A percentile compares a stretch with the other conserved stretches of the same genome.
Conservation (phyloP, 2,888 invertebrate genomes). For the Apotomis turbidana region DNA sequence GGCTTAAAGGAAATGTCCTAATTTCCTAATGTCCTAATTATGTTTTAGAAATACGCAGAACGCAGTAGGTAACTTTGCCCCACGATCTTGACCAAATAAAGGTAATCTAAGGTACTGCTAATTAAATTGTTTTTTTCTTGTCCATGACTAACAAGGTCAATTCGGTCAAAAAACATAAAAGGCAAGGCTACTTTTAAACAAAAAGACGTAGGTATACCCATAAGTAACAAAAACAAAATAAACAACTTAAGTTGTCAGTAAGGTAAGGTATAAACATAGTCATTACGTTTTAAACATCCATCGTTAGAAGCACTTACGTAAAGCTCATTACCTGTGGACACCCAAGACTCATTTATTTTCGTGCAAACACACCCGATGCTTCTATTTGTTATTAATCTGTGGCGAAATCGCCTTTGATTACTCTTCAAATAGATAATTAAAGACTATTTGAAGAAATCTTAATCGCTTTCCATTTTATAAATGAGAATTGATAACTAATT, state of each 20-base stretch:
- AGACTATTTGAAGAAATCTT: slow-evolving; percentile 3
- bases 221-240: slow-evolving; percentile 4
- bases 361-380: background rate
- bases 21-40: no score
- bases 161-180: slow-evolving; percentile 13
- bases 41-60: no score
- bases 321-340: slow-evolving; percentile 4
- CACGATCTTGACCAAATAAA: background rate
- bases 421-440: slow-evolving; percentile 19
- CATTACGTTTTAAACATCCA: slow-evolving; percentile 7
- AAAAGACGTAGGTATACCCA: background rate
- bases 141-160: slow-evolving; percentile 4
- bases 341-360: slow-evolving; percentile 7
- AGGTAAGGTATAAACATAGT: slow-evolving; percentile 6
- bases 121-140: slow-evolving; percentile 9
- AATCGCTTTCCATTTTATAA: background rate
- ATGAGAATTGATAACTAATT: no score
- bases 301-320: slow-evolving; percentile 12
- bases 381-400: slow-evolving; percentile 9
- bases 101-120: background rate
- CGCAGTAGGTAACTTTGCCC: background rate
- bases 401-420: slow-evolving; percentile 5
- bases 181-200: slow-evolving; percentile 19
- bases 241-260: background rate
- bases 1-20: background rate